Evolutionary conservation across 2,888 invertebrate species (phyloP).

Genomic region (Epistrophe grossulariae): DNA sequence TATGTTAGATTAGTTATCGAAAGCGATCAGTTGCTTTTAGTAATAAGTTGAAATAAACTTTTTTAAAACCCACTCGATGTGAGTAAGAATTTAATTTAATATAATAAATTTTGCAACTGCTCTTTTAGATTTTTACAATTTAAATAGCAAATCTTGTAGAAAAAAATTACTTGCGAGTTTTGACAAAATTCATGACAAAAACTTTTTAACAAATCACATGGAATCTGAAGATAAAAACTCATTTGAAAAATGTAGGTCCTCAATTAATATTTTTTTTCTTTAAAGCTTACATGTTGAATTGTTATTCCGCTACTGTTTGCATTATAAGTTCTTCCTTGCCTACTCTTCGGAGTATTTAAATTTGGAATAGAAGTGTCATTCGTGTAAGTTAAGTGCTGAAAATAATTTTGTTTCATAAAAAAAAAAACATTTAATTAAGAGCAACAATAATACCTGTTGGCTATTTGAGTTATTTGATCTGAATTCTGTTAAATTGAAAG

Average conservation of each 20-base stretch:
- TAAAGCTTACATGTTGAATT: neutral
- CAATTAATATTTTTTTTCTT: neutral
- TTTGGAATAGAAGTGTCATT: neutral
- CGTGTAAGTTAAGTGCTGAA: neutral
- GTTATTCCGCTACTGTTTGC: neutral
- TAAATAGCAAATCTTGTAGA: too few relatives aligned
- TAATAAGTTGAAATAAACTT: too few relatives aligned
- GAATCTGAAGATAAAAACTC: neutral
- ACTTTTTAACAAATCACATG: neutral
- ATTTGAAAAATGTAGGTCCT: too few relatives aligned
- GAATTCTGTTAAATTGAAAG: constrained; percentile 14
- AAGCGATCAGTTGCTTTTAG: too few relatives aligned
- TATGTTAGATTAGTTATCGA: too few relatives aligned
- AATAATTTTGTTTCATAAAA: neutral
- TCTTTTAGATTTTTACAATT: neutral
- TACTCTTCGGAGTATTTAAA: neutral
- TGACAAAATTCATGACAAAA: neutral
- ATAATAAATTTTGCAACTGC: neutral
- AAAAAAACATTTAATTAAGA: too few relatives aligned
- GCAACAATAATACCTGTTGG: neutral
- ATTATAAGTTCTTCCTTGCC: neutral
- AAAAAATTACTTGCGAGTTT: neutral
- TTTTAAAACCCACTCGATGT: too few relatives aligned
- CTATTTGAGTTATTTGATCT: neutral
- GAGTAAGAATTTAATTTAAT: too few relatives aligned